Conservation (phyloP, 2,113 vertebrate species). For the Rhadina sibilatrix region DNA sequence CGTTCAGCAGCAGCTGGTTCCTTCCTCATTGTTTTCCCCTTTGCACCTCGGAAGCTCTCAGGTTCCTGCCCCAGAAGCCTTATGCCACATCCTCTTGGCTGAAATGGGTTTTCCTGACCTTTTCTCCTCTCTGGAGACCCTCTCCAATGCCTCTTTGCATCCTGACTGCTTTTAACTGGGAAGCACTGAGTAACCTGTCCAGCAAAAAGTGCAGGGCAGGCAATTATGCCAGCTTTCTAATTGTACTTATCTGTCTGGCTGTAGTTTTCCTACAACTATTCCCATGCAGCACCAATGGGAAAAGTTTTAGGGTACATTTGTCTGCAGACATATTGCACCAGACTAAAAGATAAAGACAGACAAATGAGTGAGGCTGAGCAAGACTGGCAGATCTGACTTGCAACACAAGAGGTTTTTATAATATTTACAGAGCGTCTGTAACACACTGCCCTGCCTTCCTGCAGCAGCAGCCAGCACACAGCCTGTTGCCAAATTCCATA, state of each 20-base stretch:
- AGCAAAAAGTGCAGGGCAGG: neutral
- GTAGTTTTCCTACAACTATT: neutral
- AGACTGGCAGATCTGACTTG: neutral
- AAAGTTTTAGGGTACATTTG: neutral
- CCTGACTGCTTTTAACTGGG: neutral
- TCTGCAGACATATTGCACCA: neutral
- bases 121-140: neutral
- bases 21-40: neutral
- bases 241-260: fast-evolving
- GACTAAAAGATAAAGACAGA: neutral
- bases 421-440: neutral
- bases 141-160: neutral
- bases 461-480: neutral
- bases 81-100: neutral
- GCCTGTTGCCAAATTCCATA: neutral
- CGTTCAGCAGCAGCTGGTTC: neutral
- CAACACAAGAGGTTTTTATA: neutral
- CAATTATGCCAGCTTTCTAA: neutral
- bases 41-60: neutral
- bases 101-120: neutral
- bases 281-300: neutral
- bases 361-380: neutral
- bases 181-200: neutral
- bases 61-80: fast-evolving
- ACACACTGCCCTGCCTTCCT: neutral